phyloP scores from a whole-genome alignment of 2,888 invertebrate species.

The Monochamus alternatus region DNA sequence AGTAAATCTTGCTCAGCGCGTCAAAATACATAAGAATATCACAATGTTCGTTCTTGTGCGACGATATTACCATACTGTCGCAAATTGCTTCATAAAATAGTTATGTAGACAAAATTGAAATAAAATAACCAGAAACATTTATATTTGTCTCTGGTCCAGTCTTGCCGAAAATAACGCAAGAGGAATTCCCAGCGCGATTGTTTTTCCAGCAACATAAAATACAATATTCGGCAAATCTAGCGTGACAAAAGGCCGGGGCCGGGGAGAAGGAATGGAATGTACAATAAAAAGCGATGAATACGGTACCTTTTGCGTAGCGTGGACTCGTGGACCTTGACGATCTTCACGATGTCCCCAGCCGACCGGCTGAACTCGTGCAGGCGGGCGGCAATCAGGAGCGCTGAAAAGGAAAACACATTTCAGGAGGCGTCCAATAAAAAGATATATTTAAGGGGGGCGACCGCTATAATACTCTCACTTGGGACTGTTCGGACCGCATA shows the following conservation, averaged over 20 bases:
- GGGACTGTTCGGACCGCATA: too few relatives aligned
- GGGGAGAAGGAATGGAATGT: background rate
- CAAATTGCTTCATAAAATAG: too few relatives aligned
- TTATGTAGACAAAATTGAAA: too few relatives aligned
- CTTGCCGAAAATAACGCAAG: too few relatives aligned
- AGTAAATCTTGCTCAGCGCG: too few relatives aligned
- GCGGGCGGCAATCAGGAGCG: slow-evolving; percentile 93
- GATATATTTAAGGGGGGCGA: background rate
- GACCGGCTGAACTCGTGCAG: slow-evolving; percentile 93
- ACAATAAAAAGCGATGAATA: slow-evolving; percentile 16
- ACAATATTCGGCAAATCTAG: background rate
- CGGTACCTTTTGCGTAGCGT: slow-evolving; percentile 87
- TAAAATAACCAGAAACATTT: too few relatives aligned
- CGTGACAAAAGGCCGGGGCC: background rate
- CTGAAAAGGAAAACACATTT: slow-evolving; percentile 71
- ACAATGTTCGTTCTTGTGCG: too few relatives aligned
- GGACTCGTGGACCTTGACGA: slow-evolving; percentile 96
- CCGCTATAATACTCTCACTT: background rate
- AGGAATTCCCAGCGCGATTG: too few relatives aligned
- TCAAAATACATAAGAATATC: too few relatives aligned
- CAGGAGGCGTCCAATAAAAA: slow-evolving; percentile 7
- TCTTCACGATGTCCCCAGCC: slow-evolving; percentile 90
- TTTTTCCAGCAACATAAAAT: slow-evolving; percentile 16
- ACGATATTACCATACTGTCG: too few relatives aligned
- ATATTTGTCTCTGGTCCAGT: too few relatives aligned